Evolutionary conservation across 2,888 invertebrate species (phyloP), one percentile per base, ranked within the genome.

Genomic region (Agrochola lota): DNA sequence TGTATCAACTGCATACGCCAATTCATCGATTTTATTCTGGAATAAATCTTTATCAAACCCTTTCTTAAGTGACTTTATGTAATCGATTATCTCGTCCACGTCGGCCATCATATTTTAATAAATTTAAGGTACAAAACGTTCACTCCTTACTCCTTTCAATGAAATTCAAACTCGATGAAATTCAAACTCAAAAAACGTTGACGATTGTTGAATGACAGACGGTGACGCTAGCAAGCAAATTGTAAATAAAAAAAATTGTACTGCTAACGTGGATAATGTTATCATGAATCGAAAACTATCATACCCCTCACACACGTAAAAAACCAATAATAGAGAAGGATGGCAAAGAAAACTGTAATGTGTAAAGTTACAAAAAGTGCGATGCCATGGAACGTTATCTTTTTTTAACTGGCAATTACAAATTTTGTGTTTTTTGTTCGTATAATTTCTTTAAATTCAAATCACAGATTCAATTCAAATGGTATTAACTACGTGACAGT

Each of bases 41-140:
- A 95, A 96, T 77, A 96, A 92, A 83, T 96, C 95, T 89, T 96
- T 96, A 79, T 96, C 95, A 76, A 96, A 96, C 2, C 96, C 96
- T 89, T 92, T 95, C 77, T 93, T 95, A 71, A 97, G 86, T 4
- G 95, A 93, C 85, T 94, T 95, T 59, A 96, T 93, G 85, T 94
- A 97, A 74, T 95, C 92, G 79, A 96, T 95, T 75, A 96, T 94
- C 78, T 96, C 95, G 20, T 95, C 94, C 1, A 95, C 94, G 70
- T 96, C 95, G 6, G 93, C 83, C 96, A 96, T 96, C 57, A 11
- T 81, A 17, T 63, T 62, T 74, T 0, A 59, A 20, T 20, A n/a
- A 52, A 71, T n/a, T 23, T 12, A 35, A 35, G 5, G 3, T 35
- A 23, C 40, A 68, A 71, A 71, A 71, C 82, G 77, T 77, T 68